Conservation (phyloP, 2,888 invertebrate genomes). For the Exocentrus adspersus region DNA sequence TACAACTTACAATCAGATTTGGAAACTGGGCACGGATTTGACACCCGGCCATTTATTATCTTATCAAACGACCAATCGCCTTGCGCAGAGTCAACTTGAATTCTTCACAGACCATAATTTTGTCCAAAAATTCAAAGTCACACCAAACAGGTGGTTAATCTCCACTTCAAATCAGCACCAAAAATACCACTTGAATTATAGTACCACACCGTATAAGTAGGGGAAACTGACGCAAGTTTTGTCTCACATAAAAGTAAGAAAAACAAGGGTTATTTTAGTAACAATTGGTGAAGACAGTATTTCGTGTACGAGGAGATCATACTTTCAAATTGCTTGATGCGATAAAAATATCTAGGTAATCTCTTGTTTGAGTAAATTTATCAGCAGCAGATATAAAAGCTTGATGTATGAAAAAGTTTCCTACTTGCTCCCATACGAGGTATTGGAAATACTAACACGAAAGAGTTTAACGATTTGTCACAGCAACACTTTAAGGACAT, state of each 20-base stretch:
- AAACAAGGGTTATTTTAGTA: too few relatives aligned
- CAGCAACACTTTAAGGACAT: background rate
- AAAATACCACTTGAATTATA: conserved; percentile 3
- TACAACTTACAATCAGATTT: too few relatives aligned
- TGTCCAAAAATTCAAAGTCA: conserved; percentile 1
- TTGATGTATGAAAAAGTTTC: too few relatives aligned
- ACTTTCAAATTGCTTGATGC: too few relatives aligned
- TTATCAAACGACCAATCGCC: conserved; percentile 9
- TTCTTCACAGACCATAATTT: background rate
- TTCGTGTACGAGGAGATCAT: too few relatives aligned
- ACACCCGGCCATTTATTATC: background rate
- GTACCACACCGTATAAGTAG: background rate
- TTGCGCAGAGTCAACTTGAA: background rate
- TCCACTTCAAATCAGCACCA: conserved; percentile 12
- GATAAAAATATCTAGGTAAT: too few relatives aligned
- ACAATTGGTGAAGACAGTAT: too few relatives aligned
- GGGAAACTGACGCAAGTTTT: background rate
- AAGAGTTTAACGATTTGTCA: conserved; percentile 6
- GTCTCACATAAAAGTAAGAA: too few relatives aligned
- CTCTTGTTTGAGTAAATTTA: too few relatives aligned
- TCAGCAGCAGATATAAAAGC: too few relatives aligned
- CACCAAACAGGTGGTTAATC: conserved; percentile 1
- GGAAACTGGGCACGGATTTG: background rate
- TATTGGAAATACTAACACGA: conserved; percentile 3
- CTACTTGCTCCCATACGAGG: background rate